phyloP scores from a whole-genome alignment of 2,888 invertebrate species.

The Philaethria dido region DNA sequence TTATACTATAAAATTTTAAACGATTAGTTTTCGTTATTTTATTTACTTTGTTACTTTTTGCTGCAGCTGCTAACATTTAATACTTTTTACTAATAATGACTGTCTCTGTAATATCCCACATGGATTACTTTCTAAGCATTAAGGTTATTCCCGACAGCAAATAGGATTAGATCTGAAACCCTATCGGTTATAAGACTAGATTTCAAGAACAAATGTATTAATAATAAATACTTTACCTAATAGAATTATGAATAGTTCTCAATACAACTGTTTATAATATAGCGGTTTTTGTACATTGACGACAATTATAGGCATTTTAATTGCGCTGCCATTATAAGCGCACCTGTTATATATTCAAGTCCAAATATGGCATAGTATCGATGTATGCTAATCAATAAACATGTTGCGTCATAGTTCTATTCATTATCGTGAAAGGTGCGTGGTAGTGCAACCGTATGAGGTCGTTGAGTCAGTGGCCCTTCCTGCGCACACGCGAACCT shows the following conservation, averaged over 20 bases:
- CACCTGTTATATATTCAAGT: constrained; percentile 39
- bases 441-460: constrained; percentile 59
- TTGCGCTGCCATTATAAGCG: constrained; percentile 18
- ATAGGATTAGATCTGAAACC: constrained; percentile 23
- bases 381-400: constrained; percentile 67
- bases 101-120: not conserved
- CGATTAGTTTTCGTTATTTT: not conserved
- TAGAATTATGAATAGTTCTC: constrained; percentile 1
- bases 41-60: not conserved
- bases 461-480: constrained; percentile 77
- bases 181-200: not conserved
- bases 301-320: constrained; percentile 19
- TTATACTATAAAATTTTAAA: not conserved
- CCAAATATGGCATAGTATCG: constrained; percentile 56
- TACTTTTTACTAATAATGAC: not conserved
- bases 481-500: constrained; percentile 66
- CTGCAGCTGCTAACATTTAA: not conserved
- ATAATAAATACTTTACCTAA: constrained; percentile 20
- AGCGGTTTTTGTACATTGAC: not conserved
- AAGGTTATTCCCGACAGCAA: not conserved
- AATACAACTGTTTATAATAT: not conserved
- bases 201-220: constrained; percentile 22
- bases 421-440: constrained; percentile 73
- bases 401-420: constrained; percentile 67
- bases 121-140: constrained; percentile 5